A percentile compares a stretch with the other conserved stretches of the same genome.
Conservation (phyloP, 2,888 invertebrate genomes). For the Tanytarsus gracilentus region DNA sequence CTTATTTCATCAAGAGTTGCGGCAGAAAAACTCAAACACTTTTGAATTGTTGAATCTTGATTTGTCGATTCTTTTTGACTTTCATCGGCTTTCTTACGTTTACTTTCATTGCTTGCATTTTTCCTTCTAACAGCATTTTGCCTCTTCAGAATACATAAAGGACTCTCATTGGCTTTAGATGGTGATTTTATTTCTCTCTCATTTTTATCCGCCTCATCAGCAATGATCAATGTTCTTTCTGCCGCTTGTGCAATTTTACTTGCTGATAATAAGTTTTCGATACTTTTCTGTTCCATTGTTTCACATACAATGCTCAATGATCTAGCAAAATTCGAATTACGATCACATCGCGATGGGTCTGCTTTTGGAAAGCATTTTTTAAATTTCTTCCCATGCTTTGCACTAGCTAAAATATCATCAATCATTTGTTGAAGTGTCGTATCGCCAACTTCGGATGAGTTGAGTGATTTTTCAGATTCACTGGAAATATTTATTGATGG, state of each 20-base stretch:
- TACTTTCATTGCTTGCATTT: slow-evolving; percentile 30
- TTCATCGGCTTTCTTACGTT: slow-evolving; percentile 9
- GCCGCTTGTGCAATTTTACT: slow-evolving; percentile 27
- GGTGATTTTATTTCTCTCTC: slow-evolving; percentile 40
- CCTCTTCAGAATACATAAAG: slow-evolving; percentile 36
- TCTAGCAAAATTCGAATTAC: slow-evolving; percentile 34
- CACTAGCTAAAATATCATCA: slow-evolving; percentile 42
- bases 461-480: slow-evolving; percentile 34
- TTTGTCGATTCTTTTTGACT: neutral
- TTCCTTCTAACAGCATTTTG: slow-evolving; percentile 40
- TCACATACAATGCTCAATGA: slow-evolving; percentile 41
- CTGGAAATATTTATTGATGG: slow-evolving; percentile 16
- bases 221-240: slow-evolving; percentile 31
- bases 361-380: neutral
- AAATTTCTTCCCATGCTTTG: slow-evolving; percentile 34
- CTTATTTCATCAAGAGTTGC: slow-evolving; percentile 15
- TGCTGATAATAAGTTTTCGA: slow-evolving; percentile 22
- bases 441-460: slow-evolving; percentile 41
- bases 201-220: slow-evolving; percentile 20
- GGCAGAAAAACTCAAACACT: slow-evolving; percentile 20
- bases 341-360: slow-evolving; percentile 30
- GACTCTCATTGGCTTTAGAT: slow-evolving; percentile 31
- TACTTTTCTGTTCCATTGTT: slow-evolving; percentile 24
- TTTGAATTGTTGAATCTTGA: slow-evolving; percentile 15
- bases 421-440: slow-evolving; percentile 42